Percentiles rank a stretch among this genome's conserved stretches.
These are phyloP conservation scores for Argyra leucocephala DNA, from an alignment of 2,888 invertebrate species.

Conservation along the genomic window DNA sequence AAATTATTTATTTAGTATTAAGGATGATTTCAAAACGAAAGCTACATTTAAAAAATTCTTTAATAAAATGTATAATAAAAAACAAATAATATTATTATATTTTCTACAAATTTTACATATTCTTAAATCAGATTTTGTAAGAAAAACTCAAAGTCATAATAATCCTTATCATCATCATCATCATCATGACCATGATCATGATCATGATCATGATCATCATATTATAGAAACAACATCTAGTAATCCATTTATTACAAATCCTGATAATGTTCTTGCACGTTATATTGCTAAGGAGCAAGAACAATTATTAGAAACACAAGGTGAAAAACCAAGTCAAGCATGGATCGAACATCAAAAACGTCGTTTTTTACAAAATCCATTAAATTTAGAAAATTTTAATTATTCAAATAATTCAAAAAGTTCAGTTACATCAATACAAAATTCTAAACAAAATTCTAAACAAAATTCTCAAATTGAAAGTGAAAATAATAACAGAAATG, in stretches of 20 bases:
- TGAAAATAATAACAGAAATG: neutral
- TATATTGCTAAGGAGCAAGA: neutral
- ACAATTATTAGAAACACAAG: neutral
- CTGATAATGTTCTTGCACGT: neutral
- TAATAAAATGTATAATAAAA: neutral
- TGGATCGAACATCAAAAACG: slow-evolving; percentile 5
- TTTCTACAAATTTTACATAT: neutral
- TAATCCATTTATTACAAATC: neutral
- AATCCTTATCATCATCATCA: too few species aligned
- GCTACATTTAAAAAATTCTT: neutral
- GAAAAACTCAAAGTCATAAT: too few species aligned
- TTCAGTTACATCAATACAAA: neutral
- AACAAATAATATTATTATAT: neutral
- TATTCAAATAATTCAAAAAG: neutral
- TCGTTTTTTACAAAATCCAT: neutral
- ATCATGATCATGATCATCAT: too few species aligned
- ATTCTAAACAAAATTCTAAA: neutral
- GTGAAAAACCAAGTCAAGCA: neutral
- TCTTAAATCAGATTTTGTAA: neutral
- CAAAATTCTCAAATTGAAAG: neutral
- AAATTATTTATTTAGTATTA: neutral
- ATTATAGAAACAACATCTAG: neutral
- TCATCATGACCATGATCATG: too few species aligned
- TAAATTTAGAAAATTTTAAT: neutral
- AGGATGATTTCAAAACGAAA: neutral